Evolutionary conservation across 1,140 invertebrate genomes (phyloP), one percentile per base, ranked within the genome.

Genomic region (Pseudobourletiella spinata): DNA sequence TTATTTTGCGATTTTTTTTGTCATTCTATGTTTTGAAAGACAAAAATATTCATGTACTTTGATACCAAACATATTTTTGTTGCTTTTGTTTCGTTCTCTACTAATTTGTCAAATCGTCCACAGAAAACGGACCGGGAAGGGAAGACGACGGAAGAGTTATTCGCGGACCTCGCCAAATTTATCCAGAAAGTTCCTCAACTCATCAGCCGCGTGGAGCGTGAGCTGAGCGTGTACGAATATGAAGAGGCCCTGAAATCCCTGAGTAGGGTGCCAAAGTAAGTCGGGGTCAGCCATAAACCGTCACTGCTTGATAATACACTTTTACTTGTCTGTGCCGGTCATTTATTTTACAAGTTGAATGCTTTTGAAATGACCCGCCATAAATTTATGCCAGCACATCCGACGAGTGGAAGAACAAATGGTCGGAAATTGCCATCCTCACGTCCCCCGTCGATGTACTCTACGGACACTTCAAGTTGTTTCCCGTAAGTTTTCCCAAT

Each of bases 391-490:
- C 6, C 30, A 67, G 66, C 24, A 64, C 60, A 3, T 57, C 67
- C 0, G 56, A 61, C 14, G 25, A 28, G 2, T 70, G 68, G 68
- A 61, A 58, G 16, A 32, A 63, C n/a, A 67, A 67, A 39, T 67
- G 68, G 64, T 56, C 59, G 0, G 68, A 70, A 57, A 65, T 70
- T 56, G 42, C 59, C 25, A 57, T 67, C 11, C 39, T 70, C n/a
- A 63, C 62, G 15, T 66, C 68, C 0, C 64, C 68, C 3, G 65
- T 70, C 2, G 68, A 70, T 25, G 57, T 70, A 20, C 46, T 70
- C 6, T 70, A 70, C 54, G 68, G 68, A 14, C 65, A 70, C 26
- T 70, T 70, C 26, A 70, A 67, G 44, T 50, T 70, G 16, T 70
- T 70, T 46, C 68, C 62, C 2, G 66, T 68, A 59, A 68, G 42